phyloP scores from a whole-genome alignment of 1,140 invertebrate species.

The Megathymus violae region DNA sequence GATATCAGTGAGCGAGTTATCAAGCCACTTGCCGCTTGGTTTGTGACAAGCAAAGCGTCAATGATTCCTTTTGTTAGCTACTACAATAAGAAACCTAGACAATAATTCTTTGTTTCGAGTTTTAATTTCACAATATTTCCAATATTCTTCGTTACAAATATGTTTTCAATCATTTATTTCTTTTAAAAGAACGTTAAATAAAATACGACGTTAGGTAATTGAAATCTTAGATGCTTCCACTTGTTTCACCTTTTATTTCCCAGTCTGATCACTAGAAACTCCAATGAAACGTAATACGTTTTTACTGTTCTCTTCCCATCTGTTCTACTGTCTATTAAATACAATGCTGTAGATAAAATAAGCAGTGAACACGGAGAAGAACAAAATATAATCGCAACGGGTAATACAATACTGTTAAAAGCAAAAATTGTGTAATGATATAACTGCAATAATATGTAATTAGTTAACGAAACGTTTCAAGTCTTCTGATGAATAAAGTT shows the following conservation, averaged over 20 bases:
- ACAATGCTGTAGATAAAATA: not conserved
- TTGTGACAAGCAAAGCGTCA: no score
- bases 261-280: not conserved
- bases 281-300: slow-evolving; percentile 9
- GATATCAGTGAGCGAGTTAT: no score
- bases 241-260: not conserved
- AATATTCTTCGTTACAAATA: not conserved
- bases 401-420: no score
- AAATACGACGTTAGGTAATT: not conserved
- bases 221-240: not conserved
- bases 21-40: no score
- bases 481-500: no score
- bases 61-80: no score
- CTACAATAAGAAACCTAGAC: no score
- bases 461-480: no score
- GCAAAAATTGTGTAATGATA: no score
- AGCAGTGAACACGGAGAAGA: not conserved
- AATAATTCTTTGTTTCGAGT: no score
- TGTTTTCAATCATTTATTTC: not conserved
- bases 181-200: not conserved
- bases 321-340: slow-evolving; percentile 3
- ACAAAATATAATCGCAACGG: not conserved
- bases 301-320: not conserved
- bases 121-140: no score
- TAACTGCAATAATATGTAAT: no score